Conservation (phyloP, 1,140 invertebrate genomes). For the Fragariocoptes setiger region DNA sequence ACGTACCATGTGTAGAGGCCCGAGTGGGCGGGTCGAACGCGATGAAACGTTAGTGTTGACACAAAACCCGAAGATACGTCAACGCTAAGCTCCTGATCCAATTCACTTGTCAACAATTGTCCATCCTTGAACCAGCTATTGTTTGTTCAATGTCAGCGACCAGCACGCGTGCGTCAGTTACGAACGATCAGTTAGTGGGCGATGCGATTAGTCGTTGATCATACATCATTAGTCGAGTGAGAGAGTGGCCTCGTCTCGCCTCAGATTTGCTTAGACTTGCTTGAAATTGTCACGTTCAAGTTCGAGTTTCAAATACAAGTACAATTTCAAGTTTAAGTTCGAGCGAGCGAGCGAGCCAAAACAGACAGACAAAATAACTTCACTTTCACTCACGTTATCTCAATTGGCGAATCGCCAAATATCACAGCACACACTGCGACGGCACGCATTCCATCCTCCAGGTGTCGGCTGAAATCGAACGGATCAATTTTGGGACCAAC, state of each 20-base stretch:
- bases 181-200: no score
- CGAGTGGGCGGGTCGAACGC: constrained; percentile 6
- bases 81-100: not conserved
- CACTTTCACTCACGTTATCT: constrained; percentile 41
- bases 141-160: no score
- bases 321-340: no score
- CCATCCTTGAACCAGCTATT: not conserved
- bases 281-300: no score
- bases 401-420: constrained; percentile 66
- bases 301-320: no score
- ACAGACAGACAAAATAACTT: no score
- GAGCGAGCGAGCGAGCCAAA: no score
- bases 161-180: no score
- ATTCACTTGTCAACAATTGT: not conserved
- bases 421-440: constrained; percentile 71
- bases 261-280: no score
- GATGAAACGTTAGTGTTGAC: constrained; percentile 7
- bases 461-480: constrained; percentile 35
- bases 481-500: constrained; percentile 20
- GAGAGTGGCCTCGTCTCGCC: no score
- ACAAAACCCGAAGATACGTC: not conserved
- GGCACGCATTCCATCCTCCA: constrained; percentile 45
- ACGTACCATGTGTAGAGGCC: constrained; percentile 7
- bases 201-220: no score
- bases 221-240: no score